Base-by-base conservation (phyloP, 2,888 invertebrate species). In the Trissoscelio sp. region DNA sequence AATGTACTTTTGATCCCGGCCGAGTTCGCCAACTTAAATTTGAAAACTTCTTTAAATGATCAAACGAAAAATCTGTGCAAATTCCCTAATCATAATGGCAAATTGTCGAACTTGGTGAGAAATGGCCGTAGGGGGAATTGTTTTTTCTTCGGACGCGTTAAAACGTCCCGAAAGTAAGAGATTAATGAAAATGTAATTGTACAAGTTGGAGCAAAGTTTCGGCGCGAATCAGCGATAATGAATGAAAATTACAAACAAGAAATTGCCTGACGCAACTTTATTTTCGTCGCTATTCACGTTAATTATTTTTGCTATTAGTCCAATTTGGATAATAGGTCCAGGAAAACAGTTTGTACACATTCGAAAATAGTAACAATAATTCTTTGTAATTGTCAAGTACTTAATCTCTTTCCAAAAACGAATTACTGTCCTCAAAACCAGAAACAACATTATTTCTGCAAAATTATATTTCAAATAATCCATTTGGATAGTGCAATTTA, bases 181-280 rank as follows among this genome's bases (percentile, higher is more conserved):
- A 67, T 67, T 58, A 70, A 70, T 58, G 58, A 70, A 70, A 37
- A 70, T 70, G 48, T 31, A 48, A 70, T 48, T 57, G 55, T 12
- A 22, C 42, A 55, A 69, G 69, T 69, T 57, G 7, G 18, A 1
- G 12, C 11, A 12, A 69, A 69, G 55, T 69, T 69, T 44, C 14
- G 7, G 14, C 5, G 12, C 48, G 34, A 55, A 55, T 55, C 55
- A 55, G 28, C 39, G 69, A 55, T 57, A 69, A 69, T 46, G 57
- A 57, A 69, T 57, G 57, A 69, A 55, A 57, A 69, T 70, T 57
- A 16, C 37, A 70, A 70, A 70, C 57, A 58, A 34, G 22, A 70
- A 53, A 37, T 48, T 20, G 22, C 37, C 11, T n/a, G 3, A n/a
- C n/a, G 37, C 11, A 24, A 51, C 28, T 53, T 53, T 53, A 53